phyloP scores from a whole-genome alignment of 2,113 vertebrate genomes.

The Microtus pennsylvanicus region DNA sequence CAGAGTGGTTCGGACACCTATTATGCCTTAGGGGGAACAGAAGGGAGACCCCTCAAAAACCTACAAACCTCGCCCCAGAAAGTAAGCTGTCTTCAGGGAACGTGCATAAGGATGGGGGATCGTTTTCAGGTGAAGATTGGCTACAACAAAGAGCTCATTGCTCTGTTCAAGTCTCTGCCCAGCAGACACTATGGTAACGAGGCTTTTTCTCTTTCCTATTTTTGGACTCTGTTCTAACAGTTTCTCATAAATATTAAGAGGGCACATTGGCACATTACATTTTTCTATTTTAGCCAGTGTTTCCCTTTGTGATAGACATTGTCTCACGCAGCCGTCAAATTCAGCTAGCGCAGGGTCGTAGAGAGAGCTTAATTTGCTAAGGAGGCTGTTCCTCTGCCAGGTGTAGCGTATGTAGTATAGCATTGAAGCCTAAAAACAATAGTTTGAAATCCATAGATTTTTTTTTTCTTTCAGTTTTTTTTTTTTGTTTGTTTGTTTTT shows the following conservation, averaged over 20 bases:
- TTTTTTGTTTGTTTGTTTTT: too few relatives aligned
- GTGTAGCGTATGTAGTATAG: not conserved
- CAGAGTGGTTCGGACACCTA: not conserved
- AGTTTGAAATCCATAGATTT: not conserved
- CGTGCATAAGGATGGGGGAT: constrained; percentile 88
- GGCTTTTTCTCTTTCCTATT: not conserved
- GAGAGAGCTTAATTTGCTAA: not conserved
- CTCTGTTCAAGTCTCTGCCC: constrained; percentile 93
- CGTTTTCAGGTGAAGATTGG: constrained; percentile 94
- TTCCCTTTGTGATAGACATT: constrained; percentile 29
- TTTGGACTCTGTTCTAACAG: constrained; percentile 31
- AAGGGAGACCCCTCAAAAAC: not conserved
- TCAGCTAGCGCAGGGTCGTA: not conserved
- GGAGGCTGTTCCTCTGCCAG: not conserved
- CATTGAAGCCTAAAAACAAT: not conserved
- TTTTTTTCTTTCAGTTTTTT: not conserved
- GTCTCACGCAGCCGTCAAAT: constrained; percentile 18
- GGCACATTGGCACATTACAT: constrained; percentile 44
- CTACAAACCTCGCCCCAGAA: constrained; percentile 79
- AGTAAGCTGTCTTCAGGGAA: constrained; percentile 85
- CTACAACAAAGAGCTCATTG: constrained; percentile 92
- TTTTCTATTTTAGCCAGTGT: constrained; percentile 43
- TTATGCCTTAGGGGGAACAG: not conserved
- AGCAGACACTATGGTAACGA: constrained; percentile 94
- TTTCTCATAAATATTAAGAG: constrained; percentile 42